A percentile compares a stretch with the other conserved stretches of the same genome.
phyloP scores from a whole-genome alignment of 2,113 vertebrate genomes.

The Tachysurus fulvidraco region DNA sequence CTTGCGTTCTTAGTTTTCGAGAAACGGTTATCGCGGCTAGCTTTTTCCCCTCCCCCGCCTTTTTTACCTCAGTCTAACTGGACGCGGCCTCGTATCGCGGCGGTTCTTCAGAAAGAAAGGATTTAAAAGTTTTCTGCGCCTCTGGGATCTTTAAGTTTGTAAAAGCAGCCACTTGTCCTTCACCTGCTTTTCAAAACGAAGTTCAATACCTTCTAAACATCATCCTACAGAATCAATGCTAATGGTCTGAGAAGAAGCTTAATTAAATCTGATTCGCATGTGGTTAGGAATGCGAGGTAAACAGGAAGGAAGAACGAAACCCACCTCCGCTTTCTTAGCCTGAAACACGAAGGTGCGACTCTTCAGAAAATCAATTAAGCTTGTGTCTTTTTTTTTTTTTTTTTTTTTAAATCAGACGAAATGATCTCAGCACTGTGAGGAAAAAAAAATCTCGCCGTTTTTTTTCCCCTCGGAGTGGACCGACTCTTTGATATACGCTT shows the following conservation, averaged over 20 bases:
- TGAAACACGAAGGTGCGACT: not conserved
- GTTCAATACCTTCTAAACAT: not conserved
- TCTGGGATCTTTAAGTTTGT: not conserved
- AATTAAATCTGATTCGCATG: not conserved
- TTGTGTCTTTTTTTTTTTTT: not conserved
- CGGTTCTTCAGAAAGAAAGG: not conserved
- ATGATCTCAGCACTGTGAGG: not conserved
- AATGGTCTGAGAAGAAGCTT: not conserved
- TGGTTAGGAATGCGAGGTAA: not conserved
- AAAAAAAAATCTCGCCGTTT: not conserved
- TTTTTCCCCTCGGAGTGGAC: slow-evolving; percentile 11
- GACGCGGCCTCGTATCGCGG: not conserved
- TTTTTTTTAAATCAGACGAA: not conserved
- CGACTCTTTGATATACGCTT: slow-evolving; percentile 51
- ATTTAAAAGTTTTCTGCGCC: not conserved
- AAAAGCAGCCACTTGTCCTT: not conserved
- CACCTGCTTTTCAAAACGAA: not conserved
- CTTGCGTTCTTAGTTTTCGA: too few species aligned
- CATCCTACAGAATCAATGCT: not conserved
- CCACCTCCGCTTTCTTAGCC: too few species aligned
- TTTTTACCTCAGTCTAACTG: not conserved
- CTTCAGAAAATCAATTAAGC: slow-evolving; percentile 20
- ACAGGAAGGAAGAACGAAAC: not conserved
- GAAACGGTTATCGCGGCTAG: too few species aligned
- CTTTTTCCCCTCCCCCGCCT: too few species aligned